Base-by-base conservation (phyloP, 2,113 vertebrate species). In the Myotis davidii region DNA sequence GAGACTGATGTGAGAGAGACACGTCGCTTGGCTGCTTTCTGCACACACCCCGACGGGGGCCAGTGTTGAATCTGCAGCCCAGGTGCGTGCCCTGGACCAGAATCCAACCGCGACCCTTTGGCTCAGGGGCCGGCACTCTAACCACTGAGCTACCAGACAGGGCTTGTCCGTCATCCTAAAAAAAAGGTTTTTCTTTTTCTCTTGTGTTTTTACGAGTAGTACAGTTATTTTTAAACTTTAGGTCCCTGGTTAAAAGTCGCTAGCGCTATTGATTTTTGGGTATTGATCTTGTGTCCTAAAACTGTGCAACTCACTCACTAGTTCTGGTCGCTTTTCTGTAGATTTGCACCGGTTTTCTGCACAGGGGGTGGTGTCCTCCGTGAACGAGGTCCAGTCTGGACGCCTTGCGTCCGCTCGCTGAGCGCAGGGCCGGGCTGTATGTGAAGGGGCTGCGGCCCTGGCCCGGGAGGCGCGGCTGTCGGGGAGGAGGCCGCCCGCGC, bases 291-390 rank as follows among this genome's bases (percentile, higher is more conserved):
- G 39, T 11, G 9, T 13, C 74, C 61, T 64, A 17, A 10, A 27
- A 0, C 6, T 59, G 27, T 25, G 29, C 32, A 25, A 2, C 56
- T 59, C 16, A 1, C n/a, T 7, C 1, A 1, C 0, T 12, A 52
- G 34, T 32, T 52, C 27, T 5, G 3, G 34, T 52, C 16, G 45
- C 45, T 29, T 42, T 73, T 82, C 13, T 39, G 18, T 52, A 8
- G n/a, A 16, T 6, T 50, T 17, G 5, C 0, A 21, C 10, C 3
- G 37, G n/a, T 32, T 86, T 65, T 42, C 16, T 50, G 2, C 12
- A 0, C 12, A 18, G 32, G 14, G 6, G 59, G 25, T 12, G 1
- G 3, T 5, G 83, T 34, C 27, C 0, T 10, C 39, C 27, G 16
- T 7, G 59, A 59, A 5, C 25, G 34, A 34, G 67, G 21, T 65